These are phyloP conservation scores for Argopecten irradians DNA, from an alignment of 1,140 invertebrate species.

Conservation along the genomic window DNA sequence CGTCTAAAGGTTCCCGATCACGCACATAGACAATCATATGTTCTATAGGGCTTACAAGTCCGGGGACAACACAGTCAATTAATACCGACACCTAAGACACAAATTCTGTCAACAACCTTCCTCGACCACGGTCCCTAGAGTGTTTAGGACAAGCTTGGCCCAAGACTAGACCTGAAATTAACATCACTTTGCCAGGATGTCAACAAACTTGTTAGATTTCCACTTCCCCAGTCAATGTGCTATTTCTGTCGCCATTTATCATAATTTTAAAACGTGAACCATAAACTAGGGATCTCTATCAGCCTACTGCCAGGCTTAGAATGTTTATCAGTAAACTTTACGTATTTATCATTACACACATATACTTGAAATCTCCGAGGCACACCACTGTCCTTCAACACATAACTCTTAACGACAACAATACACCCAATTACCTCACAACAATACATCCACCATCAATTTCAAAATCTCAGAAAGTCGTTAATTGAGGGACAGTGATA, in stretches of 20 bases:
- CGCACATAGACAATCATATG: constrained; percentile 21
- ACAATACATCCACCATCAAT: not conserved
- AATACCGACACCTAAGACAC: not conserved
- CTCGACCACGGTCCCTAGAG: not conserved
- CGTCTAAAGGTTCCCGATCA: not conserved
- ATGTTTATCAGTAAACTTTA: not conserved
- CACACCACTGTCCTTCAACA: not conserved
- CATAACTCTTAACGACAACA: not conserved
- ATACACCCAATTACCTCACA: not conserved
- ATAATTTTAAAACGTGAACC: not conserved
- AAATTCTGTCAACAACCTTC: not conserved
- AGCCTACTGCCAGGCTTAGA: not conserved
- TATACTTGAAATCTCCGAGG: not conserved
- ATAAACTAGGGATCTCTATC: not conserved
- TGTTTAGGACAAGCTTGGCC: not conserved
- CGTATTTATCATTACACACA: not conserved
- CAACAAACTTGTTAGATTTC: not conserved
- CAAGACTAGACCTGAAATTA: not conserved
- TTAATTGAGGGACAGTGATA: not conserved
- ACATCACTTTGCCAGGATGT: not conserved
- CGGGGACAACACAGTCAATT: constrained; percentile 10
- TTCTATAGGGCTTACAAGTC: not conserved
- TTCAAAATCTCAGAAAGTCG: not conserved
- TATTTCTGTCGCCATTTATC: not conserved
- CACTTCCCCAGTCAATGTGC: not conserved